Base-by-base conservation (phyloP, 2,113 vertebrate genomes). In the Emydocephalus ijimae region DNA sequence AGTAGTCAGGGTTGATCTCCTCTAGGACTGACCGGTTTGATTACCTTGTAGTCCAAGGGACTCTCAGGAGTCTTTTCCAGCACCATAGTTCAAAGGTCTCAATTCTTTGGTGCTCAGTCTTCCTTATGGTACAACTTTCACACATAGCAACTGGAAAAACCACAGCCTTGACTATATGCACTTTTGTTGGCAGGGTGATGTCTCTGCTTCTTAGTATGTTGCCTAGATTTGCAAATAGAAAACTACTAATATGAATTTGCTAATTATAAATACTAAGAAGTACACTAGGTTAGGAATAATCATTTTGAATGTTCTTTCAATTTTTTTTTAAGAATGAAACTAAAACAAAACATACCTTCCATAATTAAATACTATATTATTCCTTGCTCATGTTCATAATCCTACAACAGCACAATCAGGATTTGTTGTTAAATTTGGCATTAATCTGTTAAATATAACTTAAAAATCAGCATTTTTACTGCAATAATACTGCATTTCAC, bases 401-500 rank as follows among this genome's bases (percentile, higher is more conserved):
- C 0, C 0, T 0, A 1, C 34, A 55, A 81, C 34, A 18, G 87
- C 88, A 4, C 1, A 91, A 85, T 24, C 1, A 85, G 86, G 8
- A n/a, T 87, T 55, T 97, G 87, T 96, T 94, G 96, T 74, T 55
- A 59, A 93, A 96, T 34, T 91, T 96, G 85, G 61, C 93, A 95
- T 96, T 95, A 94, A 93, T 91, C 81, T 92, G 94, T 90, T 93
- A 93, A 94, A 95, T n/a, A n/a, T n/a, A n/a, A n/a, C n/a, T n/a
- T n/a, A 64, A 59, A 81, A 91, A 95, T n/a, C 34, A 89, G 54
- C 34, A 0, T 1, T 26, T 34, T 21, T 64, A 69, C 45, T 55
- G 86, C 81, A 94, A 55, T 90, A 24, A 85, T 50, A 34, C 74
- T 14, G 14, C 14, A 69, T 69, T 88, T 85, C 85, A 64, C 34